Conservation (phyloP, 1,140 invertebrate species). For the Drosophila murphyi region DNA sequence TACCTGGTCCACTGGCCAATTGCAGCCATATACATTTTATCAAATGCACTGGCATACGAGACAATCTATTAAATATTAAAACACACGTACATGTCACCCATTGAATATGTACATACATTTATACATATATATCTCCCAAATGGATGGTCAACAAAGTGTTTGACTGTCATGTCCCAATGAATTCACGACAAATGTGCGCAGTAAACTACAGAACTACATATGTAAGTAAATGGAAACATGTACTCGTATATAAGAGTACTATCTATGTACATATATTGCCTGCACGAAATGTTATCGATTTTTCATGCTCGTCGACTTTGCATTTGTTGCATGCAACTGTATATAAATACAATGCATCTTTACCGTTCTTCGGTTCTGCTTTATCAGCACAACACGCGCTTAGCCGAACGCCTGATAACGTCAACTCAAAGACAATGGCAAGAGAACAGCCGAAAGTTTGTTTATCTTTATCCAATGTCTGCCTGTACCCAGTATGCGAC, state of each 20-base stretch:
- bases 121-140: constrained; percentile 8
- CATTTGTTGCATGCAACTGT: constrained; percentile 31
- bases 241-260: constrained; percentile 7
- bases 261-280: constrained; percentile 34
- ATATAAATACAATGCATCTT: constrained; percentile 11
- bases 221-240: neutral
- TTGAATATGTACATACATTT: constrained; percentile 1
- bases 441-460: constrained; percentile 22
- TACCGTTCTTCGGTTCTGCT: constrained; percentile 18
- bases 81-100: constrained; percentile 32
- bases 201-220: constrained; percentile 69
- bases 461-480: constrained; percentile 30
- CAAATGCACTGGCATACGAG: constrained; percentile 52
- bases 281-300: constrained; percentile 69
- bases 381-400: constrained; percentile 49
- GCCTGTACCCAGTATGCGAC: constrained; percentile 36
- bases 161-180: constrained; percentile 48
- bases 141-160: constrained; percentile 43
- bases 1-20: constrained; percentile 37
- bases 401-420: constrained; percentile 18
- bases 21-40: constrained; percentile 50
- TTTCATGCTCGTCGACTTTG: constrained; percentile 42
- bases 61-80: constrained; percentile 56
- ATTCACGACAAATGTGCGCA: constrained; percentile 60
- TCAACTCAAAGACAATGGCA: constrained; percentile 25